phyloP scores from a whole-genome alignment of 2,888 invertebrate species.

The Ophion slaviceki region DNA sequence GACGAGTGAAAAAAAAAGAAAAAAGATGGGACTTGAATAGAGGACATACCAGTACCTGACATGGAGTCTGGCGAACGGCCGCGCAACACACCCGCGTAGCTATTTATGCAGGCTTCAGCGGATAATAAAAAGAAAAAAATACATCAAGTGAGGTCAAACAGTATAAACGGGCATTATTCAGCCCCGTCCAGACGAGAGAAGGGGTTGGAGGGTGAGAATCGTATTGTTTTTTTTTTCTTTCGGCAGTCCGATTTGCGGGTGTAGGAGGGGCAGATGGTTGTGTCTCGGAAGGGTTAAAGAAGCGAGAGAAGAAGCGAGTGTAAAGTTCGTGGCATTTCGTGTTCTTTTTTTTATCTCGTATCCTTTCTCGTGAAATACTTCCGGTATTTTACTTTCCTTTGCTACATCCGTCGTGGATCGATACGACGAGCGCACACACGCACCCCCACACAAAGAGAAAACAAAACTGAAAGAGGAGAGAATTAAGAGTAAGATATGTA shows the following conservation, averaged over 20 bases:
- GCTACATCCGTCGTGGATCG: slow-evolving; percentile 36
- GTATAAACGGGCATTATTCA: slow-evolving; percentile 62
- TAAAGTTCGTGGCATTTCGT: slow-evolving; percentile 60
- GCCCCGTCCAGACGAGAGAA: slow-evolving; percentile 67
- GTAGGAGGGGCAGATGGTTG: neutral
- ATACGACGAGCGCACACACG: slow-evolving; percentile 61
- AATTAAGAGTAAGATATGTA: slow-evolving; percentile 4
- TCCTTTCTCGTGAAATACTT: slow-evolving; percentile 50
- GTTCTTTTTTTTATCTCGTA: slow-evolving; percentile 27
- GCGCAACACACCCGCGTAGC: slow-evolving; percentile 96
- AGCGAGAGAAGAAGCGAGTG: slow-evolving; percentile 70
- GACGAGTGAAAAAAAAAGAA: slow-evolving; percentile 58
- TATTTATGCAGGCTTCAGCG: slow-evolving; percentile 85
- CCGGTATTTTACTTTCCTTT: slow-evolving; percentile 20
- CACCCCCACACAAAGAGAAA: slow-evolving; percentile 46
- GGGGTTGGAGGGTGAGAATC: neutral
- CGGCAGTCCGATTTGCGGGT: slow-evolving; percentile 61
- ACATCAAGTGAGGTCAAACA: slow-evolving; percentile 80
- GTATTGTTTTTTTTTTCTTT: slow-evolving; percentile 40
- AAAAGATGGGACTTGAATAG: slow-evolving; percentile 74
- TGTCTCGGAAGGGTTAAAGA: slow-evolving; percentile 65
- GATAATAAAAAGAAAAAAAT: slow-evolving; percentile 83
- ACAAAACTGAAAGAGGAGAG: slow-evolving; percentile 47
- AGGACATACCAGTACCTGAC: slow-evolving; percentile 92
- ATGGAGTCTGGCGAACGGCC: slow-evolving; percentile 92